These are phyloP conservation scores for Natator depressus DNA, from an alignment of 2,113 vertebrate genomes.

Conservation along the genomic window DNA sequence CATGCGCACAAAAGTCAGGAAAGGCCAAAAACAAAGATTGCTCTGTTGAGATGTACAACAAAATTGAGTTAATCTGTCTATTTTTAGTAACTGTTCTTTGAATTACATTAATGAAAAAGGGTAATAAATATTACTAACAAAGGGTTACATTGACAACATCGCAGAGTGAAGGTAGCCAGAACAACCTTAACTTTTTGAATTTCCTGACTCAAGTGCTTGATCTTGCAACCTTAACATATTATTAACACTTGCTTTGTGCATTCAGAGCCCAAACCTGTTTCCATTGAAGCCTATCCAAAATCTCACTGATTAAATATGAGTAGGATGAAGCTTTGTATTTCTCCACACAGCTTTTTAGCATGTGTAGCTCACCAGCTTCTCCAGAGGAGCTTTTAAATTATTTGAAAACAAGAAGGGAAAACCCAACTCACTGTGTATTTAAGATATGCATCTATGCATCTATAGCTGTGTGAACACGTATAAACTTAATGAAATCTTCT, in stretches of 20 bases:
- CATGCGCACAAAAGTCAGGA: not conserved
- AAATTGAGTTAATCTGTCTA: not conserved
- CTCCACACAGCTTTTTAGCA: conserved; percentile 38
- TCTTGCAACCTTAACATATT: conserved; percentile 19
- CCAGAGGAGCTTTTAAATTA: not conserved
- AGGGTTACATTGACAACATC: not conserved
- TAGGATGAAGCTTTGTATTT: conserved; percentile 1
- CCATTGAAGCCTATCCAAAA: conserved; percentile 44
- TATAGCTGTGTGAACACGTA: not conserved
- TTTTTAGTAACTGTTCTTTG: not conserved
- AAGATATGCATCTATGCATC: not conserved
- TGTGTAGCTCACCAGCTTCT: not conserved
- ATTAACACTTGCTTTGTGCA: not conserved
- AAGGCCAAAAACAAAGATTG: not conserved
- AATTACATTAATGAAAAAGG: not conserved
- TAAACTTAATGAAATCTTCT: not conserved
- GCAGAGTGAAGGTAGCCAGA: not conserved
- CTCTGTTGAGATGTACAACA: not conserved
- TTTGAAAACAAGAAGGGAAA: not conserved
- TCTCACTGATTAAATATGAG: not conserved
- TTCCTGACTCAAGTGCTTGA: not conserved
- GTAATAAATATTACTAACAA: not conserved
- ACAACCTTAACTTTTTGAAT: not conserved
- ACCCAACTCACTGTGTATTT: conserved; percentile 3
- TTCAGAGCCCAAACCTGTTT: conserved; percentile 8